Evolutionary conservation across 2,113 vertebrate genomes (phyloP).

Genomic region (Melanostigma gelatinosum): DNA sequence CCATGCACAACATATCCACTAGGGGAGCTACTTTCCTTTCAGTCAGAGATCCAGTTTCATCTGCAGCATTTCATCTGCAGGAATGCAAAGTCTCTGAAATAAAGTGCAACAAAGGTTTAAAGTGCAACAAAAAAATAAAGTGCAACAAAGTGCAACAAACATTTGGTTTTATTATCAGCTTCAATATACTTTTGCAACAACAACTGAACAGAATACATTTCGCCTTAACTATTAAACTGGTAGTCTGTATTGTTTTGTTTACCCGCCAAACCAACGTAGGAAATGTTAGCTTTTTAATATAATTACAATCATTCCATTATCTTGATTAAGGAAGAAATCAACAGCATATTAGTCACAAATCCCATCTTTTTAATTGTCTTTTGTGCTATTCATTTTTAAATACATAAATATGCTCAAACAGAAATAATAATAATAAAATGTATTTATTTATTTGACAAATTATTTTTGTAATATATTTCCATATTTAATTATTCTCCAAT

Average conservation of each 20-base stretch:
- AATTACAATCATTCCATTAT: background rate
- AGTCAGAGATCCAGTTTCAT: background rate
- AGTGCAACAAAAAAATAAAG: background rate
- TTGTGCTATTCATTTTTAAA: no score
- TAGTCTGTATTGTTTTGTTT: background rate
- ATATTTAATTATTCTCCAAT: no score
- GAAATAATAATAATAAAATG: no score
- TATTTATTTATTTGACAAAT: no score
- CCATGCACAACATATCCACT: slow-evolving; percentile 3
- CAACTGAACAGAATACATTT: background rate
- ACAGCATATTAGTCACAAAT: no score
- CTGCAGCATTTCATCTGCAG: background rate
- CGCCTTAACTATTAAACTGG: background rate
- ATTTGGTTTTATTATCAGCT: background rate
- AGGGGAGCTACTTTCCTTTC: slow-evolving; percentile 32
- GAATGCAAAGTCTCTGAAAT: background rate
- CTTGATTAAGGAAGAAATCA: background rate
- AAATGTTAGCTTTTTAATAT: background rate
- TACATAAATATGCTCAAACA: no score
- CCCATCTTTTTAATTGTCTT: no score
- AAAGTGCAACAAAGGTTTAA: background rate
- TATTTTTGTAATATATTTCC: no score
- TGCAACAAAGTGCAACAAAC: background rate
- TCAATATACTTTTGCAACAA: background rate
- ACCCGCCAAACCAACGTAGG: background rate